Evolutionary conservation across 2,888 invertebrate genomes (phyloP).

Genomic region (Acholoe squamosa): DNA sequence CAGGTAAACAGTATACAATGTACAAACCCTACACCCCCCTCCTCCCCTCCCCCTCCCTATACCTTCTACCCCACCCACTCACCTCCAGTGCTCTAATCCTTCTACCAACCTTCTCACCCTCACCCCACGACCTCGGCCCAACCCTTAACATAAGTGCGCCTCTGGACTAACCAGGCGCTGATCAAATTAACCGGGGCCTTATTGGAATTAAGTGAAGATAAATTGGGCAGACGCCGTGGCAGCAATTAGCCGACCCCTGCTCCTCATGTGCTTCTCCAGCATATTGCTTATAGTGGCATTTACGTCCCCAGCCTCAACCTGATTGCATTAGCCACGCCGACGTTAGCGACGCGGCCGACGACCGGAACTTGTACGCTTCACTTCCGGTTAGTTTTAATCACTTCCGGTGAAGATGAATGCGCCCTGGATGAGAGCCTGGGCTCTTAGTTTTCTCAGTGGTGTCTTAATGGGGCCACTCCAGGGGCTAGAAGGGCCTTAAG

Average conservation of each 20-base stretch:
- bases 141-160: conserved; percentile 32
- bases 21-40: background rate
- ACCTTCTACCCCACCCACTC: too few relatives aligned
- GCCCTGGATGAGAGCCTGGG: background rate
- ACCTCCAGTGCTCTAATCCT: background rate
- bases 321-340: conserved; percentile 34
- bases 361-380: conserved; percentile 37
- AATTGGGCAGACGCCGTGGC: conserved; percentile 32
- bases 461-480: conserved; percentile 24
- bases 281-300: conserved; percentile 61
- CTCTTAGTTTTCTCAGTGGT: background rate
- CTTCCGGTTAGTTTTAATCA: conserved; percentile 57
- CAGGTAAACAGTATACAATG: conserved; percentile 6
- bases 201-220: conserved; percentile 62
- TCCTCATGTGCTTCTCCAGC: conserved; percentile 2
- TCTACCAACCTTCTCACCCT: background rate
- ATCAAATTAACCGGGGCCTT: conserved; percentile 51
- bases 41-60: too few relatives aligned
- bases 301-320: background rate
- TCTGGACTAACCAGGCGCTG: conserved; percentile 10
- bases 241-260: conserved; percentile 43
- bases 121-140: conserved; percentile 6
- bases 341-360: background rate
- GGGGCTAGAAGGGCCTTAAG: background rate
- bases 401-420: conserved; percentile 57